These are phyloP conservation scores for Orchestes rusci DNA, from an alignment of 2,888 invertebrate species.

Conservation along the genomic window DNA sequence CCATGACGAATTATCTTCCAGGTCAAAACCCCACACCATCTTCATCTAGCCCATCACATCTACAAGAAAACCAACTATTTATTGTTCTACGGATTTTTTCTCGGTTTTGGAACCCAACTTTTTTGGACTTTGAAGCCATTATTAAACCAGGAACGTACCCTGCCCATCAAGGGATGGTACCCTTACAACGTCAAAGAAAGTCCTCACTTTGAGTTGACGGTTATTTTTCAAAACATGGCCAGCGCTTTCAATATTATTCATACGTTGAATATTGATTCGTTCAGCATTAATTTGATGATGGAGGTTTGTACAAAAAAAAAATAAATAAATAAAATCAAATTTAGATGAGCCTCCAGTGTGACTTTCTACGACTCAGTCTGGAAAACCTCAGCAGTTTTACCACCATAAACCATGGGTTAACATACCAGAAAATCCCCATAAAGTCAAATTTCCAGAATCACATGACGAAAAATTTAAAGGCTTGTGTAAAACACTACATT, in stretches of 20 bases:
- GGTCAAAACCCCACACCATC: too few relatives aligned
- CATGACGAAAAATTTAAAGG: constrained; percentile 8
- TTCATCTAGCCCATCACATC: too few relatives aligned
- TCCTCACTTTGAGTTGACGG: constrained; percentile 13
- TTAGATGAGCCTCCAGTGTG: constrained; percentile 10
- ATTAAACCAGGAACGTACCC: constrained; percentile 3
- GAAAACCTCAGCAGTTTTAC: constrained; percentile 9
- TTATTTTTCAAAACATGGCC: constrained; percentile 8
- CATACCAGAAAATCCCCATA: neutral
- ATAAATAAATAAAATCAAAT: neutral
- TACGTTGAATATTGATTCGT: constrained; percentile 16
- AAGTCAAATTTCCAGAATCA: constrained; percentile 5
- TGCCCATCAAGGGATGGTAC: constrained; percentile 13
- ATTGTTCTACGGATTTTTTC: constrained; percentile 7
- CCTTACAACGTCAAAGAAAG: constrained; percentile 8
- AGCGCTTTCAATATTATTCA: constrained; percentile 9
- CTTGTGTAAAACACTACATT: constrained; percentile 7
- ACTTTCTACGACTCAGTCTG: constrained; percentile 10
- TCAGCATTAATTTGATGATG: constrained; percentile 13
- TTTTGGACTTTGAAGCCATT: constrained; percentile 12
- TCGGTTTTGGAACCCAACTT: constrained; percentile 11
- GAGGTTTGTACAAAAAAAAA: constrained; percentile 1
- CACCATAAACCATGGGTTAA: neutral
- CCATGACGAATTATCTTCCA: too few relatives aligned
- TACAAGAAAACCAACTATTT: too few relatives aligned